A percentile compares a stretch with the other conserved stretches of the same genome.
Evolutionary conservation across 2,888 invertebrate genomes (phyloP).

Genomic region (Nomada lathburiana): DNA sequence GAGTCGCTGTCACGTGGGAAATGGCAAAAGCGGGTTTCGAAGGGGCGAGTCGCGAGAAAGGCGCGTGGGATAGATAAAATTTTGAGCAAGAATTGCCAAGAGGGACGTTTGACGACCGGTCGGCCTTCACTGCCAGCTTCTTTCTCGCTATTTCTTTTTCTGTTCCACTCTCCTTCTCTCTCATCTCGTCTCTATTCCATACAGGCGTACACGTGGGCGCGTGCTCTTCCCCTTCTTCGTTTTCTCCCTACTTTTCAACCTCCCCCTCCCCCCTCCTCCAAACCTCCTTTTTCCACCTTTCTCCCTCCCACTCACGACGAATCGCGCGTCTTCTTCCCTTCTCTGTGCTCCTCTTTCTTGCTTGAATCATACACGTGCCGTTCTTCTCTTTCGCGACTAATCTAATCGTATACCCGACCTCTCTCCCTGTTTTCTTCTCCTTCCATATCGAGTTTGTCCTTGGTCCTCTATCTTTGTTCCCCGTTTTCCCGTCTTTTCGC

Average conservation of each 20-base stretch:
- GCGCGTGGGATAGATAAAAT: conserved; percentile 69
- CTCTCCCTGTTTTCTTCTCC: conserved; percentile 22
- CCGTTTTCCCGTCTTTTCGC: background rate
- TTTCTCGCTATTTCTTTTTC: conserved; percentile 25
- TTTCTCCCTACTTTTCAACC: conserved; percentile 3
- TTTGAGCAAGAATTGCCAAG: conserved; percentile 71
- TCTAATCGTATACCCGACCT: conserved; percentile 45
- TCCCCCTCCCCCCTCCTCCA: background rate
- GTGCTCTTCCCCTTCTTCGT: conserved; percentile 23
- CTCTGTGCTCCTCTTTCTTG: background rate
- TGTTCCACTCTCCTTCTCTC: conserved; percentile 2
- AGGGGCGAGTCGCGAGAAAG: conserved; percentile 49
- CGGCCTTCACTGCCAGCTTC: conserved; percentile 68
- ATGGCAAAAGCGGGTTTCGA: conserved; percentile 39
- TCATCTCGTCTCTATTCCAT: conserved; percentile 23
- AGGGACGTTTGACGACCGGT: conserved; percentile 73
- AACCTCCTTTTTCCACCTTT: background rate
- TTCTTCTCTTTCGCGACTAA: conserved; percentile 42
- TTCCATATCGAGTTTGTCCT: background rate
- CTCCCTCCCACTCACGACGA: background rate
- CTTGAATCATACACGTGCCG: conserved; percentile 36
- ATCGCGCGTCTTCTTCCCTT: conserved; percentile 29
- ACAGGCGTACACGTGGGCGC: conserved; percentile 26
- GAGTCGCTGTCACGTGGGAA: conserved; percentile 40
- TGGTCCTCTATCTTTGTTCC: background rate